Conservation (phyloP, 2,888 invertebrate genomes). For the Cosmia trapezina region DNA sequence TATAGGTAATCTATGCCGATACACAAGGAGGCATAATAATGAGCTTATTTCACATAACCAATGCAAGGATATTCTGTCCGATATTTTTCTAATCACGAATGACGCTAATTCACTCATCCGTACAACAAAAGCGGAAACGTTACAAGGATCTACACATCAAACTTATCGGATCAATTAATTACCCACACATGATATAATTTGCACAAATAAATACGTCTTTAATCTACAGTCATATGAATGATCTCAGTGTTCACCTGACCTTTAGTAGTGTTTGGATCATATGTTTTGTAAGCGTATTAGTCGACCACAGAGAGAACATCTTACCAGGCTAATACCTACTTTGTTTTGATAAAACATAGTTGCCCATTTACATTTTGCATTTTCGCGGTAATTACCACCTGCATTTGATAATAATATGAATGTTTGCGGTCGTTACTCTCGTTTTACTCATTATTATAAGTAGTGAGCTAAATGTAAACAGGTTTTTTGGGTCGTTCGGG, state of each 20-base stretch:
- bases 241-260: constrained; percentile 16
- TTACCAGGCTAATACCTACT: constrained; percentile 3
- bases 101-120: constrained; percentile 20
- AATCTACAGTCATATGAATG: constrained; percentile 29
- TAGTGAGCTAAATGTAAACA: not conserved
- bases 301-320: not conserved
- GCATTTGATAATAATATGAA: not conserved
- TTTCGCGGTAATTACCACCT: not conserved
- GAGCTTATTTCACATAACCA: not conserved
- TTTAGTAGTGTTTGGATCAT: constrained; percentile 27
- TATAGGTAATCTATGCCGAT: constrained; percentile 14
- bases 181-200: constrained; percentile 21
- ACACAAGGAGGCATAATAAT: not conserved
- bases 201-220: constrained; percentile 47
- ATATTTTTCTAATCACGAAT: constrained; percentile 10
- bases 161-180: constrained; percentile 34
- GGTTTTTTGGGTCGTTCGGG: too few relatives aligned
- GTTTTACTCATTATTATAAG: not conserved
- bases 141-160: constrained; percentile 8
- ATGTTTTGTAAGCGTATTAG: constrained; percentile 29
- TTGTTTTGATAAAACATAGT: constrained; percentile 9
- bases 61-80: not conserved
- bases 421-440: not conserved
- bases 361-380: not conserved
- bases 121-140: constrained; percentile 23